Evolutionary conservation across 2,888 invertebrate genomes (phyloP).

Genomic region (Amphipoea oculea): DNA sequence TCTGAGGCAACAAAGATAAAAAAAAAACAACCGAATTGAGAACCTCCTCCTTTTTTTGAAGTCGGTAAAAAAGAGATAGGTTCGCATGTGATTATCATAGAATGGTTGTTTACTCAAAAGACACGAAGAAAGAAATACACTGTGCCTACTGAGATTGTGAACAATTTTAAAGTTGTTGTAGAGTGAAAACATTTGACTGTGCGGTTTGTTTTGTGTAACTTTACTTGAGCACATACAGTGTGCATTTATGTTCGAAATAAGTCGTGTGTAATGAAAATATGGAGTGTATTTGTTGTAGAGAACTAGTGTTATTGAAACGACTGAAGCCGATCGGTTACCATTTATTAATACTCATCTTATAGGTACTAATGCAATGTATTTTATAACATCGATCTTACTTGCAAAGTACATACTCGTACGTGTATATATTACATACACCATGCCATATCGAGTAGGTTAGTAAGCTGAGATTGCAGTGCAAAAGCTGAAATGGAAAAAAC

Average conservation of each 20-base stretch:
- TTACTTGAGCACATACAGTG: background rate
- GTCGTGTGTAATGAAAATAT: constrained; percentile 1
- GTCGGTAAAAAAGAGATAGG: background rate
- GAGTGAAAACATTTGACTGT: constrained; percentile 23
- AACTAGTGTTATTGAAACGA: too few relatives aligned
- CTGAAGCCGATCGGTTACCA: too few relatives aligned
- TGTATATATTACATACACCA: too few relatives aligned
- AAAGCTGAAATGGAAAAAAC: background rate
- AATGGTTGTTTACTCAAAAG: background rate
- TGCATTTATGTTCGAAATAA: constrained; percentile 5
- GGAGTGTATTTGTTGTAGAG: background rate
- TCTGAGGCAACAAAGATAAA: too few relatives aligned
- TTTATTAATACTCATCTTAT: too few relatives aligned
- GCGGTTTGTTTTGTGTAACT: constrained; percentile 14
- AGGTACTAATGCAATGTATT: too few relatives aligned
- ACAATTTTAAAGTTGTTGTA: constrained; percentile 28
- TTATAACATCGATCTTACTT: too few relatives aligned
- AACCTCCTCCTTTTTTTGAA: too few relatives aligned
- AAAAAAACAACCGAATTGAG: too few relatives aligned
- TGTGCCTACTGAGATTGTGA: constrained; percentile 17
- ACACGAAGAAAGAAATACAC: background rate
- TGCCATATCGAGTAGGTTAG: background rate
- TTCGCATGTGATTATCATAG: background rate
- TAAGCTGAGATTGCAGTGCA: background rate
- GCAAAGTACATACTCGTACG: too few relatives aligned